Evolutionary conservation across 2,888 invertebrate genomes (phyloP).

Genomic region (Netelia melanura): DNA sequence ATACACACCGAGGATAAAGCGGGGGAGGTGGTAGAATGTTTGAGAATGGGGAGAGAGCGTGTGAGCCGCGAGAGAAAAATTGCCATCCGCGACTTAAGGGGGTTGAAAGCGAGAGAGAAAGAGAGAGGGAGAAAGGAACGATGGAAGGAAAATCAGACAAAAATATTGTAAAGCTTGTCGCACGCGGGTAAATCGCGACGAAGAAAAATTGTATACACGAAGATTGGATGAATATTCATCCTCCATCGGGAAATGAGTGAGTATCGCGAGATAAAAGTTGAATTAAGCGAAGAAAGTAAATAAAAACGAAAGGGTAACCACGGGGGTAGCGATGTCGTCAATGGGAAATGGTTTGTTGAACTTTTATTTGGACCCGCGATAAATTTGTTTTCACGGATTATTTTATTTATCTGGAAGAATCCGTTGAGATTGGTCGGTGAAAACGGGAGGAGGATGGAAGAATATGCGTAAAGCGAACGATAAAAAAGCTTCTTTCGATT

Average conservation of each 20-base stretch:
- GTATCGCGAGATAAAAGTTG: not conserved
- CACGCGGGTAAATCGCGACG: not conserved
- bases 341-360: no score
- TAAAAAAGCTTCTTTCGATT: conserved; percentile 23
- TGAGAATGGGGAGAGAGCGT: not conserved
- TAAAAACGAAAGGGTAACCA: not conserved
- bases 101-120: conserved; percentile 6
- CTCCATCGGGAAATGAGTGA: not conserved
- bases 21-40: not conserved
- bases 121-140: conserved; percentile 23
- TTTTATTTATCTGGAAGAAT: not conserved
- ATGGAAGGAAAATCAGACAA: conserved; percentile 43
- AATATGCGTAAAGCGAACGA: conserved; percentile 15
- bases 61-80: conserved; percentile 59
- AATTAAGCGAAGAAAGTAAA: not conserved
- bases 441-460: not conserved
- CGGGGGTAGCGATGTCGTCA: no score
- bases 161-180: conserved; percentile 12
- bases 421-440: not conserved
- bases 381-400: not conserved
- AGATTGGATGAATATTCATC: not conserved
- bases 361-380: no score
- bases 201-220: not conserved
- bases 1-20: conserved; percentile 58
- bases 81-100: conserved; percentile 42